These are phyloP conservation scores for human (Homo sapiens) DNA, from an alignment of 2,113 vertebrate species.

Conservation along the genomic window DNA sequence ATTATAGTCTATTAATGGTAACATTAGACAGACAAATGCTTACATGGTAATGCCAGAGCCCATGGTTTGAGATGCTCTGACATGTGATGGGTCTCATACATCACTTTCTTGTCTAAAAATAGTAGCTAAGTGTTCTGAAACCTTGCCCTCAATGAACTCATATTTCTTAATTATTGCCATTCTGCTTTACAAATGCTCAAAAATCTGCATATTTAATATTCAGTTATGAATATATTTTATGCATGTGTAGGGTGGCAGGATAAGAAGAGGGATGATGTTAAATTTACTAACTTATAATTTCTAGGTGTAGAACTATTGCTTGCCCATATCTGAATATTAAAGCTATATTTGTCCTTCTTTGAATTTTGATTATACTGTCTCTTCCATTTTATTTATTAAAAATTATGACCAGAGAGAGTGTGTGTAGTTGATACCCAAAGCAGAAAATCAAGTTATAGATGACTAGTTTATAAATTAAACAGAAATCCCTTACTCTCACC, in stretches of 20 bases:
- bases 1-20: neutral
- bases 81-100: neutral
- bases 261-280: neutral
- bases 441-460: neutral
- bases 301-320: neutral
- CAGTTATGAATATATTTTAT: neutral
- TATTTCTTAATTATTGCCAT: neutral
- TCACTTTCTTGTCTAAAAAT: neutral
- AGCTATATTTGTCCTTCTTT: neutral
- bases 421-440: neutral
- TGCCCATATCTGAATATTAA: neutral
- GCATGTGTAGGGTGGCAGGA: neutral
- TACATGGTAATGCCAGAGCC: neutral
- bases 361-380: neutral
- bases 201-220: neutral
- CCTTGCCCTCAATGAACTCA: too few species aligned
- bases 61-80: neutral
- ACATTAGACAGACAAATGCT: neutral
- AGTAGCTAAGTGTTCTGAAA: neutral
- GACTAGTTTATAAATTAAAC: neutral
- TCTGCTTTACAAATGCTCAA: neutral
- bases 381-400: neutral
- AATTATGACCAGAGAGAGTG: neutral
- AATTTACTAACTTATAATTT: neutral
- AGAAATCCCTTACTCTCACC: neutral